Conservation (phyloP, 2,888 invertebrate genomes). For the Ormyrus pomaceus region DNA sequence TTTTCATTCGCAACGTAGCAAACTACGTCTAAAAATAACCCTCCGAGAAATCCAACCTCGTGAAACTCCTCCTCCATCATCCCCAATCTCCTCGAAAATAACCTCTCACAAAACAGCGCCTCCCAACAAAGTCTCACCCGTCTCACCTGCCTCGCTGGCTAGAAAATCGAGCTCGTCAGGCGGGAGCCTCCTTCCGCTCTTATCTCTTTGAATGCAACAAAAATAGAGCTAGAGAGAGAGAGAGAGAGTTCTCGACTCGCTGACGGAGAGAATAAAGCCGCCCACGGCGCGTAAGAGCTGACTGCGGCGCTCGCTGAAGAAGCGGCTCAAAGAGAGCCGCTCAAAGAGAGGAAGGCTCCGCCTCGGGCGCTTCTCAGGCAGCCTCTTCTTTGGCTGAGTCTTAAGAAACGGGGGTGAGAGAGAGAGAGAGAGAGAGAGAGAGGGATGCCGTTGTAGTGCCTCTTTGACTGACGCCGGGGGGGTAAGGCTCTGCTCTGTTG, state of each 20-base stretch:
- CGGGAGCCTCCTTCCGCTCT: neutral
- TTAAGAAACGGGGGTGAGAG: conserved; percentile 43
- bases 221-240: conserved; percentile 23
- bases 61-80: too few relatives aligned
- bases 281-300: conserved; percentile 31
- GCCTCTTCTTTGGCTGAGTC: conserved; percentile 46
- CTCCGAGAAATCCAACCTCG: too few relatives aligned
- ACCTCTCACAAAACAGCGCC: too few relatives aligned
- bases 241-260: too few relatives aligned
- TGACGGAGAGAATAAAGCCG: conserved; percentile 38
- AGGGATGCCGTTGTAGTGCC: neutral
- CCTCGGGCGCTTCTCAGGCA: conserved; percentile 19
- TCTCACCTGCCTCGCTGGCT: conserved; percentile 49
- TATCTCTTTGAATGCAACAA: conserved; percentile 13
- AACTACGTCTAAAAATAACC: too few relatives aligned
- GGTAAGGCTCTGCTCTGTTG: conserved; percentile 30
- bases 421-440: neutral
- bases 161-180: neutral
- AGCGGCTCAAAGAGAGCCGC: conserved; percentile 43
- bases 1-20: too few relatives aligned
- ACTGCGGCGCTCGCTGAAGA: conserved; percentile 8
- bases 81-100: too few relatives aligned
- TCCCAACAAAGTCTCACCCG: conserved; percentile 8
- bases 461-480: conserved; percentile 22
- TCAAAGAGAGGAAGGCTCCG: conserved; percentile 36